These are phyloP conservation scores for Desmodus rotundus DNA, from an alignment of 2,113 vertebrate species.

Conservation along the genomic window DNA sequence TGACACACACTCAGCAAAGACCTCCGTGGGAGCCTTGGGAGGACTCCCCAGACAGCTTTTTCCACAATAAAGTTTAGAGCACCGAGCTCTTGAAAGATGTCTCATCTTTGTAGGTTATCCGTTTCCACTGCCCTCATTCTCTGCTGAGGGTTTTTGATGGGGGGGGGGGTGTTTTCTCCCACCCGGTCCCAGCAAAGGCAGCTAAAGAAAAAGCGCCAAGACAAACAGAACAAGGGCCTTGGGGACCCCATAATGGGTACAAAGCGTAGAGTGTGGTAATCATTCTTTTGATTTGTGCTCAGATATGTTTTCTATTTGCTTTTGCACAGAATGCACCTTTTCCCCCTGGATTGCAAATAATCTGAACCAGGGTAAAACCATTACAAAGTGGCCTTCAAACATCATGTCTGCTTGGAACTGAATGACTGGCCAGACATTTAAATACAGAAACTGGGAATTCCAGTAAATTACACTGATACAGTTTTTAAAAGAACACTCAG, in stretches of 20 bases:
- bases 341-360: constrained; percentile 76
- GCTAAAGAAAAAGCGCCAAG: constrained; percentile 76
- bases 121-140: constrained; percentile 64
- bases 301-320: constrained; percentile 77
- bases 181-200: constrained; percentile 59
- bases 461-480: background rate
- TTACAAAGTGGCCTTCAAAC: constrained; percentile 76
- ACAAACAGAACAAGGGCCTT: constrained; percentile 75
- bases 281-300: constrained; percentile 80
- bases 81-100: constrained; percentile 55
- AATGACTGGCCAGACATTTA: constrained; percentile 55
- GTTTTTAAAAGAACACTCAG: background rate
- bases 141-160: constrained; percentile 56
- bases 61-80: constrained; percentile 59
- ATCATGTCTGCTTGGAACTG: constrained; percentile 47
- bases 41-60: constrained; percentile 36
- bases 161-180: background rate
- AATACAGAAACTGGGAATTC: constrained; percentile 51
- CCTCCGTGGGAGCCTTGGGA: constrained; percentile 32
- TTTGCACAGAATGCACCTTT: constrained; percentile 71
- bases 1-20: constrained; percentile 38
- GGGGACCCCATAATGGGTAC: constrained; percentile 73
- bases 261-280: constrained; percentile 38
- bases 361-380: constrained; percentile 75
- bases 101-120: constrained; percentile 54